Conservation (phyloP, 2,113 vertebrate species). For the Halichoeres trimaculatus region DNA sequence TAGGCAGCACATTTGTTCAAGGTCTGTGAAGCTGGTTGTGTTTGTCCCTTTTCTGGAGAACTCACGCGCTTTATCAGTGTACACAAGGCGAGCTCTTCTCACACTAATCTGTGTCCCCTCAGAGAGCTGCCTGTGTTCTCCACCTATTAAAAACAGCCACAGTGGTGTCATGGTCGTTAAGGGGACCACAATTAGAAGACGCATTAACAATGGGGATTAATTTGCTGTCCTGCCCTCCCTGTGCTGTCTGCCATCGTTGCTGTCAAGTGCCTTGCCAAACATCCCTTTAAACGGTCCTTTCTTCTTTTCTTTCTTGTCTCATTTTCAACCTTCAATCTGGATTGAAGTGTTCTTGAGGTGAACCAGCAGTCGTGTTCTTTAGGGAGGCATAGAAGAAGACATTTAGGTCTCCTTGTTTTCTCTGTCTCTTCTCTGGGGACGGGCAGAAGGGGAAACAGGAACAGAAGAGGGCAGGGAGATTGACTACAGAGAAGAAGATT, state of each 20-base stretch:
- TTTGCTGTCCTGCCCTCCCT: constrained; percentile 62
- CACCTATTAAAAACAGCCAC: constrained; percentile 64
- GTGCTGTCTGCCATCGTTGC: constrained; percentile 42
- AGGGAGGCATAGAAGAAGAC: constrained; percentile 18
- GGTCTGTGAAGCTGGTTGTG: neutral
- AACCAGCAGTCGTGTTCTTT: constrained; percentile 9
- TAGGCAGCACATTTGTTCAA: neutral
- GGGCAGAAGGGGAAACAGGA: constrained; percentile 4
- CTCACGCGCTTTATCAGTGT: constrained; percentile 26
- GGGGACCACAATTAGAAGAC: constrained; percentile 70
- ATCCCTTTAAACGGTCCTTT: neutral
- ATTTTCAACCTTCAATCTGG: neutral
- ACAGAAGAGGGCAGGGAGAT: constrained; percentile 14
- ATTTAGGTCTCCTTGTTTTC: constrained; percentile 27
- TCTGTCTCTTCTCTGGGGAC: constrained; percentile 23
- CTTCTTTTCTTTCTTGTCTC: neutral
- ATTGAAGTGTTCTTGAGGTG: constrained; percentile 20
- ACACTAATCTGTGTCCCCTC: constrained; percentile 63
- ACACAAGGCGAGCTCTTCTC: constrained; percentile 30
- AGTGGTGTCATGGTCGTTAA: constrained; percentile 69
- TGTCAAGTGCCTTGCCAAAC: constrained; percentile 8
- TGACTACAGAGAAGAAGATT: constrained; percentile 22
- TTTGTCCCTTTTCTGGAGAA: constrained; percentile 9
- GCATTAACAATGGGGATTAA: constrained; percentile 76
- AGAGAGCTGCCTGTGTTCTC: constrained; percentile 60